A percentile compares a stretch with the other conserved stretches of the same genome.
These are phyloP conservation scores for Lasioglossum lativentre DNA, from an alignment of 2,888 invertebrate genomes.

Conservation along the genomic window DNA sequence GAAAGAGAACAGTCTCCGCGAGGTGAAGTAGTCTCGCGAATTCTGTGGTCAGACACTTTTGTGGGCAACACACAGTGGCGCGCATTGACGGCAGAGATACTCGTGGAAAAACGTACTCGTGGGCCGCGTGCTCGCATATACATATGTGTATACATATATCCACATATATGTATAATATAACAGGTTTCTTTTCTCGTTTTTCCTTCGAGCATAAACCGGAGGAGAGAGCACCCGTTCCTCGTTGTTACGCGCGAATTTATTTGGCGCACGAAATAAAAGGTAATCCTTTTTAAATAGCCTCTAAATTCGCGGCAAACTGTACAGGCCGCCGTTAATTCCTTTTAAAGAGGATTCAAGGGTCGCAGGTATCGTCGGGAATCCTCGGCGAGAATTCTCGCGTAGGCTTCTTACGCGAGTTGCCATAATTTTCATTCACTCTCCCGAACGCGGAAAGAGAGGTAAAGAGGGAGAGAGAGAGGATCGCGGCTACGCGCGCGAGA, in stretches of 20 bases:
- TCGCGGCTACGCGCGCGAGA: not conserved
- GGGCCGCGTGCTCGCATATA: not conserved
- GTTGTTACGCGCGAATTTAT: conserved; percentile 31
- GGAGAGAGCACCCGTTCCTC: not conserved
- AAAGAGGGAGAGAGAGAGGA: not conserved
- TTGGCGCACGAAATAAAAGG: conserved; percentile 44
- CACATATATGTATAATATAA: not conserved
- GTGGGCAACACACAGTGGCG: not conserved
- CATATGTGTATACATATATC: not conserved
- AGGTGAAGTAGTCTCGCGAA: conserved; percentile 2
- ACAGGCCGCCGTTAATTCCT: conserved; percentile 47
- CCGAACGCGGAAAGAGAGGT: not conserved
- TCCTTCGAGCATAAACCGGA: not conserved
- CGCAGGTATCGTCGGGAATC: conserved; percentile 44
- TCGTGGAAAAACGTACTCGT: not conserved
- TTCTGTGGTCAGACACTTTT: conserved; percentile 8
- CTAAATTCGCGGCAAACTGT: conserved; percentile 45
- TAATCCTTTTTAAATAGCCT: conserved; percentile 57
- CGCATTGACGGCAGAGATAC: not conserved
- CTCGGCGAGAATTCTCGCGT: conserved; percentile 46
- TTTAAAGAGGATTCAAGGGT: conserved; percentile 51
- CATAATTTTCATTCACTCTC: conserved; percentile 56
- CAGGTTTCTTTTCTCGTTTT: conserved; percentile 1
- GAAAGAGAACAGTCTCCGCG: conserved; percentile 14
- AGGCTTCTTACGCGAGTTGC: conserved; percentile 56